Percentiles rank a stretch among this genome's conserved stretches.
phyloP scores from a whole-genome alignment of 2,888 invertebrate species.

The Drosophila eohydei region DNA sequence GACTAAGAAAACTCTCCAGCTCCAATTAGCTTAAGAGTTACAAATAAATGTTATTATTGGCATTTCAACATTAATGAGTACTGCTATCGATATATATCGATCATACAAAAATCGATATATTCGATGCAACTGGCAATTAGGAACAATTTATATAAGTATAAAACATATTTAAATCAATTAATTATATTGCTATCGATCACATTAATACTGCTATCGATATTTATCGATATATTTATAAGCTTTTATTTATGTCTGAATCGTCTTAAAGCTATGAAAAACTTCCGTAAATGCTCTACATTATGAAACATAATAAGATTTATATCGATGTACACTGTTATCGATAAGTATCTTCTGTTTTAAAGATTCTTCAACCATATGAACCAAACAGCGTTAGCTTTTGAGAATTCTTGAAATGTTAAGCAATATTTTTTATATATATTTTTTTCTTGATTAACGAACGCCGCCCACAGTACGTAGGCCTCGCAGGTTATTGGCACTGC shows the following conservation, averaged over 20 bases:
- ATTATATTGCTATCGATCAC: neutral
- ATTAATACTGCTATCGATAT: neutral
- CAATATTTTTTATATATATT: neutral
- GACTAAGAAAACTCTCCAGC: too few relatives aligned
- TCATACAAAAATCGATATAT: too few relatives aligned
- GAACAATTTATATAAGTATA: too few relatives aligned
- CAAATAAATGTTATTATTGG: neutral
- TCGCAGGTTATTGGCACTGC: slow-evolving; percentile 28
- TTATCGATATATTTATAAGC: neutral
- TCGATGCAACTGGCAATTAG: too few relatives aligned
- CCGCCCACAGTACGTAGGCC: slow-evolving; percentile 29
- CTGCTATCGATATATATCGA: neutral
- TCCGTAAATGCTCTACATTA: too few relatives aligned
- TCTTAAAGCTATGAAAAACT: too few relatives aligned
- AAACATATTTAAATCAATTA: neutral
- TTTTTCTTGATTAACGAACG: neutral
- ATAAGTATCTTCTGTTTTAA: neutral
- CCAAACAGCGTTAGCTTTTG: neutral
- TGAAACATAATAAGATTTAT: too few relatives aligned
- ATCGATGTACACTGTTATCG: neutral
- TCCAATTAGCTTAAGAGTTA: neutral
- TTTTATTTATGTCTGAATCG: neutral
- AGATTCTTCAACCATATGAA: neutral
- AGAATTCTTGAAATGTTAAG: neutral
- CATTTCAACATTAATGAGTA: neutral